Base-by-base conservation (phyloP, 64 coral and sea anemone species). In the Porites lutea region DNA sequence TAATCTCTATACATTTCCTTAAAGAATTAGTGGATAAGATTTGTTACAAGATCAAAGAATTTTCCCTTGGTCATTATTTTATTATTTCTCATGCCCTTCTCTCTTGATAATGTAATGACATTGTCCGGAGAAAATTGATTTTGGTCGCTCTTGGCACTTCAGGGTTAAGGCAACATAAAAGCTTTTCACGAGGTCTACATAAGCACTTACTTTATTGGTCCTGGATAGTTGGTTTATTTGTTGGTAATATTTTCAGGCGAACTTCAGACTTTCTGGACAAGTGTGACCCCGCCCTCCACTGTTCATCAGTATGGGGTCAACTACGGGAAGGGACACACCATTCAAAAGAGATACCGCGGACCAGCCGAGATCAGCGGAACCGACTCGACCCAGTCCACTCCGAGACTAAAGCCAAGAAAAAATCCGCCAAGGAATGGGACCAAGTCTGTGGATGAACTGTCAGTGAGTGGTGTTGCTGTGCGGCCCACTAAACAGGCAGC, bases 381-480 rank as follows among this genome's bases (percentile, higher is more conserved):
- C 54, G 95, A 94, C 75, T 97, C 95, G 22, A 91, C 58, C 77
- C 92, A 90, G 71, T 97, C 95, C 13, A 97, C 95, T 57, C 95
- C 95, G 18, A 64, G 92, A 11, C 71, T 94, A 45, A 97, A 97
- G 71, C 95, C 95, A 44, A 67, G 92, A 69, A 97, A 87, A 58
- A 90, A 91, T 13, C 91, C 92, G 4, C 92, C 86, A 14, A 58
- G 57, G 22, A 86, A 73, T n/a, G 92, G 92, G 27, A 81, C 74
- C 59, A 51, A 60, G 52, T 81, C 91, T 50, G 85, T 78, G 48
- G 88, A 97, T 45, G 88, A 90, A 82, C 83, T 97, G 2, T 93
- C 92, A 50, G 83, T 97, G 74, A 97, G 91, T 66, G 95, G 95
- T 67, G 65, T 91, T 59, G 95, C 95, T 71, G 92, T 97, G 65